These are phyloP conservation scores for Thalassophryne amazonica DNA, from an alignment of 2,797 vertebrate genomes.

Conservation along the genomic window DNA sequence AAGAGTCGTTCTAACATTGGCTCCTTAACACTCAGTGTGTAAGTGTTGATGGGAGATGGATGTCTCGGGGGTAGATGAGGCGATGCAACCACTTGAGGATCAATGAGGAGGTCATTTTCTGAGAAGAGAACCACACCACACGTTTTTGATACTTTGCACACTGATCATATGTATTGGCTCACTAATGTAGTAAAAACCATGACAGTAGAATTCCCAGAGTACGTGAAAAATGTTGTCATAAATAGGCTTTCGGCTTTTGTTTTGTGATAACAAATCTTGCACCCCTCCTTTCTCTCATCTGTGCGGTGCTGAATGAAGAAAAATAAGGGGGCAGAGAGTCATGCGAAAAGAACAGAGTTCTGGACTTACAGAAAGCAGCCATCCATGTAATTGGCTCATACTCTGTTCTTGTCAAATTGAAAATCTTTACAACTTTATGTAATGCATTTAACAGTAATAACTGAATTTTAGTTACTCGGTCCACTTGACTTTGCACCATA, in stretches of 20 bases:
- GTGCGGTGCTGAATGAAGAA: not conserved
- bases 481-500: slow-evolving; percentile 12
- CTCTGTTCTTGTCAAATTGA: slow-evolving; percentile 30
- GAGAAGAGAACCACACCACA: slow-evolving; percentile 27
- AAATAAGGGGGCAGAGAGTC: not conserved
- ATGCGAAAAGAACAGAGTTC: slow-evolving; percentile 6
- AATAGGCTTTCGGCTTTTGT: slow-evolving; percentile 32
- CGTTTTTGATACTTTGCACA: slow-evolving; percentile 48
- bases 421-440: slow-evolving; percentile 18
- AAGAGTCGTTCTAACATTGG: no score
- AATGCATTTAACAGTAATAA: slow-evolving; percentile 45
- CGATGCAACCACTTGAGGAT: slow-evolving; percentile 24
- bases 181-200: slow-evolving; percentile 1
- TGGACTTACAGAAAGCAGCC: slow-evolving; percentile 33
- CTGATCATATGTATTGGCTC: slow-evolving; percentile 37
- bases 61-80: slow-evolving; percentile 27
- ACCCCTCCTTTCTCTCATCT: slow-evolving; percentile 11
- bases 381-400: slow-evolving; percentile 50
- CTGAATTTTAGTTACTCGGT: slow-evolving; percentile 21
- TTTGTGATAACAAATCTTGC: slow-evolving; percentile 25
- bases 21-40: no score
- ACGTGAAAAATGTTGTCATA: slow-evolving; percentile 31
- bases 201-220: slow-evolving; percentile 27
- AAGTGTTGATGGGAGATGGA: slow-evolving; percentile 27
- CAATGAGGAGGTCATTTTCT: slow-evolving; percentile 38